Percentiles rank a stretch among this genome's conserved stretches.
These are phyloP conservation scores for Picus viridis DNA, from an alignment of 2,797 vertebrate species.

Conservation along the genomic window DNA sequence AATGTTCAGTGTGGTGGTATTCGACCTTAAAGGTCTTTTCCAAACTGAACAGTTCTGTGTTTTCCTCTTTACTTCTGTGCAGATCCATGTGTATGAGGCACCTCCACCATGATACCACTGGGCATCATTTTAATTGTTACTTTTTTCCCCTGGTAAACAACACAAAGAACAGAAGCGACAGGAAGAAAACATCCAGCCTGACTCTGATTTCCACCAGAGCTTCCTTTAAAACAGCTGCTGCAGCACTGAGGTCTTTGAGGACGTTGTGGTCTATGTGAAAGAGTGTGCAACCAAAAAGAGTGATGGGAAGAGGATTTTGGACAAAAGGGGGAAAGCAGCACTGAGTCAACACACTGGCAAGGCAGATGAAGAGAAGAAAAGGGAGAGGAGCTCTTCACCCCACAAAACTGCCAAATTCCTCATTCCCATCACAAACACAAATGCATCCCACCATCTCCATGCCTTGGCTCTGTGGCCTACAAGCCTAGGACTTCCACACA, in stretches of 20 bases:
- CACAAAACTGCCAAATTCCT: not conserved
- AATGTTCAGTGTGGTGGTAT: too few species aligned
- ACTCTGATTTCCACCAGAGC: not conserved
- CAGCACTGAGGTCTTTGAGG: rapidly evolving
- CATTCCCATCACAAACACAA: not conserved
- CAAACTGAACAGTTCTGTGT: too few species aligned
- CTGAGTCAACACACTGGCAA: not conserved
- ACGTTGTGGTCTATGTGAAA: rapidly evolving
- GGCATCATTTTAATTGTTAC: not conserved
- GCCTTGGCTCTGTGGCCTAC: not conserved
- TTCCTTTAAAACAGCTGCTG: not conserved
- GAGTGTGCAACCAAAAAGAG: rapidly evolving
- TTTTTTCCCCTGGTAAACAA: not conserved
- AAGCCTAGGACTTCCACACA: not conserved
- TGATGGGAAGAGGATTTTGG: not conserved
- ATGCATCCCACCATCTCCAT: rapidly evolving
- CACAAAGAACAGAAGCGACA: not conserved
- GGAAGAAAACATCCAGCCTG: rapidly evolving
- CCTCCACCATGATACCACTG: rapidly evolving
- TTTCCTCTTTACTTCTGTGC: not conserved
- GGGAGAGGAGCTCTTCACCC: not conserved
- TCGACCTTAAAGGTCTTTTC: too few species aligned
- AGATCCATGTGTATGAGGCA: not conserved
- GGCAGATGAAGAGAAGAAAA: not conserved
- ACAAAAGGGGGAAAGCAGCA: not conserved